Base-by-base conservation (phyloP, 1,140 invertebrate species). In the Seison nebaliae region DNA sequence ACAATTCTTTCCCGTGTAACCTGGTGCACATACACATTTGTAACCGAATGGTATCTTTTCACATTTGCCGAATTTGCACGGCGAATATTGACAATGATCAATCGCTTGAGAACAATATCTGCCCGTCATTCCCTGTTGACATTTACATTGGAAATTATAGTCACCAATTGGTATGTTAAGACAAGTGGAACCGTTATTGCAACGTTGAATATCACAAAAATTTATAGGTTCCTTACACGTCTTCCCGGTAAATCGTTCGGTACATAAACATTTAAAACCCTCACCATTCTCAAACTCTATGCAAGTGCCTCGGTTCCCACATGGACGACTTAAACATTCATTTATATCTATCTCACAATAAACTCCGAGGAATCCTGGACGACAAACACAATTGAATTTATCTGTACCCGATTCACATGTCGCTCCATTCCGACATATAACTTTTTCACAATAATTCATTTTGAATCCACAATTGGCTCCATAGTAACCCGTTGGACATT, bases 301-400 rank as follows among this genome's bases (percentile, higher is more conserved):
- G 55, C 79, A 86, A 5, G 68, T 71, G 17, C 76, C 79, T 18
- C 72, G 73, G 54, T 84, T 80, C 19, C 68, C 57, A 54, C 80
- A 86, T 0, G 75, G 75, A 28, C 67, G 36, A 16, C 71, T 77
- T 49, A 84, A 76, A 55, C 84, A 93, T 65, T 42, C 67, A 68
- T 33, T 83, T 83, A 38, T 20, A 21, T 55, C 47, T 7, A 53
- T 46, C 37, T 54, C 52, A 48, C 53, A 57, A 11, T 43, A 43
- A 4, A 15, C 42, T 3, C 46, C 50, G n/a, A 28, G 15, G 28
- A 45, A 46, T 7, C 30, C 35, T 22, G 39, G 21, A 4, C 18
- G 18, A 39, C 35, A 36, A 33, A 33, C 29, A 28, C 37, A 39
- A 16, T 20, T 28, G 29, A 32, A 39, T 0, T 72, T 74, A 1